Evolutionary conservation across 37 sponge, comb jelly and placozoan genomes (phyloP), one percentile per base, ranked within the genome.

Genomic region (Aplysina aerophoba): DNA sequence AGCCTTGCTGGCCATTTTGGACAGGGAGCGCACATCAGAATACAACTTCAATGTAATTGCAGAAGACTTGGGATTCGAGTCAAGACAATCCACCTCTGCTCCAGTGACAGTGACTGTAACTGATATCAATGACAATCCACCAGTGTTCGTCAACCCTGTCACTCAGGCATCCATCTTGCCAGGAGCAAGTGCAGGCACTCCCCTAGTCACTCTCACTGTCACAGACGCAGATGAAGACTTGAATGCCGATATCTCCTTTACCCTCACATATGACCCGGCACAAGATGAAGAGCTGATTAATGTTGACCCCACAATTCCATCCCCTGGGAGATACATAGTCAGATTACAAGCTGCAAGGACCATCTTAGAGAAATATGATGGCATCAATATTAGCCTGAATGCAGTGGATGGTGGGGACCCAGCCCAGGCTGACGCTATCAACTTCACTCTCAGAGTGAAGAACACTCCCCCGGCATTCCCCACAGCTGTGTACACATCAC

Each of bases 91-190:
- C 1, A 2, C 87, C 21, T 37, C 20, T 20, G 81, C 40, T 36
- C 13, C 14, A 35, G 80, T 86, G 58, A 37, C 50, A 19, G 55
- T 86, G 12, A 22, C n/a, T 24, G 81, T 86, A 50, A 40, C 36
- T 8, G 87, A 86, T 56, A 62, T 86, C 38, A 86, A 86, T 55
- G 80, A 61, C 66, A 79, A 86, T 79, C 31, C 72, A 3, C 84
- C 84, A 21, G 41, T 61, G 16, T 84, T 84, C 50, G 24, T 82
- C n/a, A 66, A 84, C 78, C 69, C 84, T 1, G 40, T 65, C 5
- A 67, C 55, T 16, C 5, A 22, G 11, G 69, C 65, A 16, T 84
- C 84, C 15, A 56, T 84, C 17, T 53, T 65, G 44, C 72, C 69
- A 12, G 58, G 58, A 1, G 79, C 84, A 37, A 5, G n/a, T 19